A percentile compares a stretch with the other conserved stretches of the same genome.
These are phyloP conservation scores for Heliconius cydno DNA, from an alignment of 2,888 invertebrate genomes.

Conservation along the genomic window DNA sequence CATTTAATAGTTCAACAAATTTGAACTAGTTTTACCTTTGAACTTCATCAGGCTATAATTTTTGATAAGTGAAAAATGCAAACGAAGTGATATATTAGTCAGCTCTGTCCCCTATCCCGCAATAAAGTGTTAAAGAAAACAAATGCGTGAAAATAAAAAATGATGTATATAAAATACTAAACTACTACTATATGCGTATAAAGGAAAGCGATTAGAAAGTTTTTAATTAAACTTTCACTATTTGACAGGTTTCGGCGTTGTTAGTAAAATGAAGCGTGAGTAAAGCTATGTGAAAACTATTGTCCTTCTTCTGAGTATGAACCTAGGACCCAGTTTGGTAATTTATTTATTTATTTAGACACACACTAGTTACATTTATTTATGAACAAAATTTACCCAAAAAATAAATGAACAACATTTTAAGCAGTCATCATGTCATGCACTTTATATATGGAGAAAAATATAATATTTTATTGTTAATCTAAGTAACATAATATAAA, in stretches of 20 bases:
- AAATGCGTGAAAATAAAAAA: background rate
- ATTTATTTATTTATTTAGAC: no score
- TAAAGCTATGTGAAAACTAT: constrained; percentile 26
- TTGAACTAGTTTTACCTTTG: background rate
- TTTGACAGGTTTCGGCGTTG: constrained; percentile 41
- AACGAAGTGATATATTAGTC: no score
- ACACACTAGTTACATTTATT: no score
- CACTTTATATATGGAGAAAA: no score
- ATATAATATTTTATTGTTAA: no score
- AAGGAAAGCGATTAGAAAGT: constrained; percentile 42
- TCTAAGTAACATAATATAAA: no score
- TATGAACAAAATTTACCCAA: no score
- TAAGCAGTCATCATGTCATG: no score
- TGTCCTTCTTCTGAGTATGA: constrained; percentile 11
- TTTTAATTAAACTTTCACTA: constrained; percentile 45
- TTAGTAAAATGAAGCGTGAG: constrained; percentile 32
- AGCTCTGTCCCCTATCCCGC: background rate
- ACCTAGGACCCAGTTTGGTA: background rate
- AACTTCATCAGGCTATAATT: background rate
- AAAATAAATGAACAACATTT: no score
- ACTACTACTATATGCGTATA: constrained; percentile 33
- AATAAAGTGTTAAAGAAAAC: background rate
- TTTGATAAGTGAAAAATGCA: no score
- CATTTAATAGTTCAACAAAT: no score
- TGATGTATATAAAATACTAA: constrained; percentile 3